Conservation (phyloP, 2,888 invertebrate genomes). For the Microdon myrmicae region DNA sequence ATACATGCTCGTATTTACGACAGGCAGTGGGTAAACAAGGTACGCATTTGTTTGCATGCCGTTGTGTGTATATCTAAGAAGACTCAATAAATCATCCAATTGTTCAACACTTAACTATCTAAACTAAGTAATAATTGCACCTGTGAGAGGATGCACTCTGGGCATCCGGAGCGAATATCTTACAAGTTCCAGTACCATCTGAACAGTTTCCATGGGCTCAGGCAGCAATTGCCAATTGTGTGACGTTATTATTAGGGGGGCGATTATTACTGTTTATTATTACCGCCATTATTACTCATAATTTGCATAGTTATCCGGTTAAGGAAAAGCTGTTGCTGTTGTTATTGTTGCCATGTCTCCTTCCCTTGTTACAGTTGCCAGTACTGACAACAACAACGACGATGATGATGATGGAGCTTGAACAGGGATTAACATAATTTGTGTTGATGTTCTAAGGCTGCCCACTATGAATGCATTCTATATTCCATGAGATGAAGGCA, state of each 20-base stretch:
- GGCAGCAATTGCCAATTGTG: slow-evolving; percentile 47
- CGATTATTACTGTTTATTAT: slow-evolving; percentile 52
- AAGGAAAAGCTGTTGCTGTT: slow-evolving; percentile 12
- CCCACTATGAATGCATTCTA: too few species aligned
- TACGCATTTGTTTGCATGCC: background rate
- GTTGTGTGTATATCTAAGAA: slow-evolving; percentile 35
- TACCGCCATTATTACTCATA: slow-evolving; percentile 53
- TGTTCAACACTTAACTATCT: slow-evolving; percentile 53
- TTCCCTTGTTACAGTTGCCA: slow-evolving; percentile 13
- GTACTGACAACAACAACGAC: too few species aligned
- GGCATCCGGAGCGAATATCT: slow-evolving; percentile 26
- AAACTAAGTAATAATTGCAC: slow-evolving; percentile 53
- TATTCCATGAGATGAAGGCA: too few species aligned
- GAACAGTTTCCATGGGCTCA: background rate
- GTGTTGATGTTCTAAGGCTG: slow-evolving; percentile 46
- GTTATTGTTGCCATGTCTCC: slow-evolving; percentile 2
- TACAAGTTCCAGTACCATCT: background rate
- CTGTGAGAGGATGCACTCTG: slow-evolving; percentile 33
- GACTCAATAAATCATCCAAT: slow-evolving; percentile 53
- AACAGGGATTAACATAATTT: slow-evolving; percentile 49
- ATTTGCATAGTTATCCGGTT: slow-evolving; percentile 53
- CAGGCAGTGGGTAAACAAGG: too few species aligned
- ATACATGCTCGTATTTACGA: slow-evolving; percentile 23
- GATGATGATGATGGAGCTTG: too few species aligned
- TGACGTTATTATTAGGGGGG: slow-evolving; percentile 44